Evolutionary conservation across 2,113 vertebrate species (phyloP).

Genomic region (Grus americana): DNA sequence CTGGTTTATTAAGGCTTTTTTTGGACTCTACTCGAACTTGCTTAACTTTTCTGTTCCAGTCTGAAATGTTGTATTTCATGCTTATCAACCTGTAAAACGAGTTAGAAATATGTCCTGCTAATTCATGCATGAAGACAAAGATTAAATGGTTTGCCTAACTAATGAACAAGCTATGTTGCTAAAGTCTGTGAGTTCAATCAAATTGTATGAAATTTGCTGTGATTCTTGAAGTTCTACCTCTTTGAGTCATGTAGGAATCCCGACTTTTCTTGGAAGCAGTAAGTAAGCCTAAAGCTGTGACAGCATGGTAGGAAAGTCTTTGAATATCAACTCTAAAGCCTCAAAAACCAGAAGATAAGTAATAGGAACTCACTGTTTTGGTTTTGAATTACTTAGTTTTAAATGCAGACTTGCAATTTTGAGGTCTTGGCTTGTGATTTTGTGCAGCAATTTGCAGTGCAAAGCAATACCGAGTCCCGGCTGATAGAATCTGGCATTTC

Average conservation of each 20-base stretch:
- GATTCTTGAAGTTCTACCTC: neutral
- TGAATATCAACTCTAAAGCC: neutral
- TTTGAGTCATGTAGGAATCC: neutral
- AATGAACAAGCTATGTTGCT: neutral
- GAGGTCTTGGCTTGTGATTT: neutral
- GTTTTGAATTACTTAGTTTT: neutral
- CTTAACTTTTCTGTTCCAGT: neutral
- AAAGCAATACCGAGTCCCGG: neutral
- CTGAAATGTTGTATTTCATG: neutral
- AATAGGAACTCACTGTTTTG: neutral
- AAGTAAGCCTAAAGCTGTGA: neutral
- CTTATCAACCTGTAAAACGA: neutral
- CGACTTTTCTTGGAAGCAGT: neutral
- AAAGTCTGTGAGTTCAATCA: neutral
- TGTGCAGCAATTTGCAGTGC: neutral
- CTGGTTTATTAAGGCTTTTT: neutral
- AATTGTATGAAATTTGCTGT: neutral
- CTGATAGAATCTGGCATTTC: neutral
- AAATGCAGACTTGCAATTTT: neutral
- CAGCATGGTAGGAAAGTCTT: neutral
- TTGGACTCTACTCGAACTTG: neutral
- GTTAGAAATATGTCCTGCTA: neutral
- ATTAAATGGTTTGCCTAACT: neutral
- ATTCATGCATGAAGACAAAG: neutral
- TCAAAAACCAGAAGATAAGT: neutral